Evolutionary conservation across 2,888 invertebrate genomes (phyloP).

Genomic region (Molorchus minor): DNA sequence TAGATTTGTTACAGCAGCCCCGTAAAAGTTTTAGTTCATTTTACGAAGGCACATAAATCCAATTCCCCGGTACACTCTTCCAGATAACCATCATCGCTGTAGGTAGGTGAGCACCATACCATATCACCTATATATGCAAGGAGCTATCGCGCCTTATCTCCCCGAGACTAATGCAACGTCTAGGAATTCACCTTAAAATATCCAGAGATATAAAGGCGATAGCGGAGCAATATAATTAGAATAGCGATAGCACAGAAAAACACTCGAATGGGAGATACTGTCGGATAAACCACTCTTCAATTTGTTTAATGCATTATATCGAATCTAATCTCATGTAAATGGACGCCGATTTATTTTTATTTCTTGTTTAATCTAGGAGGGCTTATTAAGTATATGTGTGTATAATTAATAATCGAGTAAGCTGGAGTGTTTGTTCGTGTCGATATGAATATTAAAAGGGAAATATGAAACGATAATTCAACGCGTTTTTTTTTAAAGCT

Average conservation of each 20-base stretch:
- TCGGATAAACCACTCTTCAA: slow-evolving; percentile 26
- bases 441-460: no score
- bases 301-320: slow-evolving; percentile 21
- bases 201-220: slow-evolving; percentile 35
- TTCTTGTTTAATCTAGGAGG: slow-evolving; percentile 8
- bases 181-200: slow-evolving; percentile 50
- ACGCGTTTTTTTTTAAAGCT: no score
- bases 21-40: no score
- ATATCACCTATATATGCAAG: slow-evolving; percentile 38
- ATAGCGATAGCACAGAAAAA: slow-evolving; percentile 14
- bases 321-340: slow-evolving; percentile 18
- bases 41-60: neutral
- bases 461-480: no score
- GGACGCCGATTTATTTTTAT: slow-evolving; percentile 14
- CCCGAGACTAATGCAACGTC: slow-evolving; percentile 51
- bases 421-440: no score
- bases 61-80: slow-evolving; percentile 6
- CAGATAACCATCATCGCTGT: slow-evolving; percentile 13
- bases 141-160: slow-evolving; percentile 46
- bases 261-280: slow-evolving; percentile 28
- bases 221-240: slow-evolving; percentile 19
- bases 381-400: slow-evolving; percentile 11
- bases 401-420: no score
- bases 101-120: slow-evolving; percentile 23
- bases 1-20: no score